phyloP scores from a whole-genome alignment of 2,113 vertebrate genomes.

The Alectura lathami region DNA sequence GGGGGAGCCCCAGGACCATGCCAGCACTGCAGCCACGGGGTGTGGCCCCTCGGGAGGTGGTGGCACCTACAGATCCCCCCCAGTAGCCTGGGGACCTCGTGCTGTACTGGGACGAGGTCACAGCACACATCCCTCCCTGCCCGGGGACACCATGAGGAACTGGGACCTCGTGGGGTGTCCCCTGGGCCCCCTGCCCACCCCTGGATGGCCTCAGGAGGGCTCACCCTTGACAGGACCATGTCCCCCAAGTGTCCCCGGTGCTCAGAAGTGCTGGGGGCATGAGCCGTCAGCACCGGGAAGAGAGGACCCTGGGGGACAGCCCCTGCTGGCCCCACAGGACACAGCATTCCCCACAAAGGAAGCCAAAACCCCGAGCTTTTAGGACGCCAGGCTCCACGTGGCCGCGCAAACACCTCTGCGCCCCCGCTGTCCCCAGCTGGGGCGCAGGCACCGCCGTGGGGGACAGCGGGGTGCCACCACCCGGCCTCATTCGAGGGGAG shows the following conservation, averaged over 20 bases:
- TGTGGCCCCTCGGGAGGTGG: too few relatives aligned
- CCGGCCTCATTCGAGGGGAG: too few relatives aligned
- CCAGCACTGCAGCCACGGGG: not conserved
- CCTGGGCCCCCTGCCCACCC: not conserved
- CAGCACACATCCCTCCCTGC: accelerated
- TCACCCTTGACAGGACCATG: too few relatives aligned
- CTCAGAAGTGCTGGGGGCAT: not conserved
- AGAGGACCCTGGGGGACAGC: accelerated
- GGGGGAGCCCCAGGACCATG: too few relatives aligned
- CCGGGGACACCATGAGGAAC: not conserved
- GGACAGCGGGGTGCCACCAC: too few relatives aligned
- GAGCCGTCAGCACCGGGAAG: not conserved
- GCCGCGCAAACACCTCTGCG: not conserved
- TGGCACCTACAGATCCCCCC: not conserved
- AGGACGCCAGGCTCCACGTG: not conserved
- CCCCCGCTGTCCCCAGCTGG: too few relatives aligned
- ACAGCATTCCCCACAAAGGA: not conserved
- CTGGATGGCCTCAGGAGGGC: not conserved
- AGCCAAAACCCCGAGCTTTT: not conserved
- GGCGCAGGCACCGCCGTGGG: too few relatives aligned
- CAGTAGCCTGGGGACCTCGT: not conserved
- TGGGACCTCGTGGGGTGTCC: not conserved
- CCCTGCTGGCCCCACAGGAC: not conserved
- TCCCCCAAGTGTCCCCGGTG: not conserved
- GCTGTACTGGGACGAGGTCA: not conserved